Percentiles rank a stretch among this genome's conserved stretches.
Evolutionary conservation across 2,113 vertebrate species (phyloP).

Genomic region (Gobius niger): DNA sequence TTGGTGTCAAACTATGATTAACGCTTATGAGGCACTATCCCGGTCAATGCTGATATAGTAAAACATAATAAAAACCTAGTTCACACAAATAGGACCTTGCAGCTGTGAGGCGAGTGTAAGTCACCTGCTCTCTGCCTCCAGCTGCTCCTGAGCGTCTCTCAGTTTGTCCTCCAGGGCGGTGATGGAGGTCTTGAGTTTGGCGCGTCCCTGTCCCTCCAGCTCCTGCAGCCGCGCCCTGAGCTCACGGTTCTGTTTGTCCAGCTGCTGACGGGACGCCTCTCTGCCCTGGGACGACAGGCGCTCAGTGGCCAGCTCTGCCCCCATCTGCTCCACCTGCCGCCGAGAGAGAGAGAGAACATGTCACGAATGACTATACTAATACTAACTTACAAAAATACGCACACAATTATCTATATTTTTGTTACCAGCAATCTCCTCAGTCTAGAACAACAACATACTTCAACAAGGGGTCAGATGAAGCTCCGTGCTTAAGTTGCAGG

Average conservation of each 20-base stretch:
- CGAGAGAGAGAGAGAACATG: not conserved
- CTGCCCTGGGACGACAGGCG: constrained; percentile 81
- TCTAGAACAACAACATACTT: too few relatives aligned
- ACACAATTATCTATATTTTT: too few relatives aligned
- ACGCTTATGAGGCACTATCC: too few relatives aligned
- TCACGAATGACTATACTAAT: too few relatives aligned
- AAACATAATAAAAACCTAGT: too few relatives aligned
- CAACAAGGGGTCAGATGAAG: too few relatives aligned
- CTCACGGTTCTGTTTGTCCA: constrained; percentile 91
- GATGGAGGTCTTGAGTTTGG: constrained; percentile 87
- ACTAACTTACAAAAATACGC: too few relatives aligned
- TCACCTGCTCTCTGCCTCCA: constrained; percentile 91
- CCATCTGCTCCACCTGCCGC: constrained; percentile 86
- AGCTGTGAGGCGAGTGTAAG: not conserved
- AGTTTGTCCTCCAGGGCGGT: constrained; percentile 85
- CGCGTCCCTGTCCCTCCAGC: constrained; percentile 83
- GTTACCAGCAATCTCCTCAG: too few relatives aligned
- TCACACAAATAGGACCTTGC: too few relatives aligned
- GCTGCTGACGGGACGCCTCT: constrained; percentile 85
- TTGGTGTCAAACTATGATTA: too few relatives aligned
- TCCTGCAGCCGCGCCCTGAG: constrained; percentile 89
- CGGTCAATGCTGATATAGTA: too few relatives aligned
- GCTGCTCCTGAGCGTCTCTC: constrained; percentile 85
- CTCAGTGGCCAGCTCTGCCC: constrained; percentile 83
- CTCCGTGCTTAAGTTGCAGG: too few relatives aligned